phyloP scores from a whole-genome alignment of 2,113 vertebrate species.

The Macaca nemestrina region DNA sequence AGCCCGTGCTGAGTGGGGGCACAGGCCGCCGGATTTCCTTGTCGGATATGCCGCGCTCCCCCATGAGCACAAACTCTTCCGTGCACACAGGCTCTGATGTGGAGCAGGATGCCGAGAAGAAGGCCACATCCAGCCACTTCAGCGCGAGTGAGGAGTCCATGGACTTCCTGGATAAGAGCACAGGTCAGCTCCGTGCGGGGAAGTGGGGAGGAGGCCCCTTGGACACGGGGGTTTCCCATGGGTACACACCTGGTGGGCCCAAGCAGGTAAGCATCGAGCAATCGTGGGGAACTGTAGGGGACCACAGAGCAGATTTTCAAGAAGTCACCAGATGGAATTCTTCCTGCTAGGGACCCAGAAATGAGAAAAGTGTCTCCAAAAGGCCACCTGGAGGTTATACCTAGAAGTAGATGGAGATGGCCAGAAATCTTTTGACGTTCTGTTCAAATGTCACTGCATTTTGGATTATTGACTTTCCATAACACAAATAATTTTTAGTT shows the following conservation, averaged over 20 bases:
- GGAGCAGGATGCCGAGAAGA: slow-evolving; percentile 95
- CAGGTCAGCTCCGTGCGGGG: slow-evolving; percentile 79
- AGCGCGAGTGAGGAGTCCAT: slow-evolving; percentile 98
- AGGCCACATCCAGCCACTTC: slow-evolving; percentile 92
- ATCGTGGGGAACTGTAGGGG: rapidly evolving
- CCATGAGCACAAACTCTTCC: slow-evolving; percentile 98
- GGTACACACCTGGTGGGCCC: too few species aligned
- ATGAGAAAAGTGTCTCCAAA: not conserved
- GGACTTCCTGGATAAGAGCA: slow-evolving; percentile 94
- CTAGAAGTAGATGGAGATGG: not conserved
- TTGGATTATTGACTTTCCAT: not conserved
- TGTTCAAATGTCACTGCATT: not conserved
- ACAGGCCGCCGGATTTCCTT: slow-evolving; percentile 92
- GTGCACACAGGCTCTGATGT: slow-evolving; percentile 98
- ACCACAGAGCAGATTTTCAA: not conserved
- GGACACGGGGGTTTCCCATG: rapidly evolving
- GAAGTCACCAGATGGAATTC: not conserved
- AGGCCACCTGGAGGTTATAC: not conserved
- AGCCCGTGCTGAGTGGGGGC: slow-evolving; percentile 89
- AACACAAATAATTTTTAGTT: not conserved
- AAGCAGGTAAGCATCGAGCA: rapidly evolving
- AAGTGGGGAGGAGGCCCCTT: too few species aligned
- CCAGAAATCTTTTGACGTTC: not conserved
- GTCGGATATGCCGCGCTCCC: slow-evolving; percentile 96
- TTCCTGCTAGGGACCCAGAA: not conserved